phyloP scores from a whole-genome alignment of 2,113 vertebrate genomes.

The Ciconia maguari region DNA sequence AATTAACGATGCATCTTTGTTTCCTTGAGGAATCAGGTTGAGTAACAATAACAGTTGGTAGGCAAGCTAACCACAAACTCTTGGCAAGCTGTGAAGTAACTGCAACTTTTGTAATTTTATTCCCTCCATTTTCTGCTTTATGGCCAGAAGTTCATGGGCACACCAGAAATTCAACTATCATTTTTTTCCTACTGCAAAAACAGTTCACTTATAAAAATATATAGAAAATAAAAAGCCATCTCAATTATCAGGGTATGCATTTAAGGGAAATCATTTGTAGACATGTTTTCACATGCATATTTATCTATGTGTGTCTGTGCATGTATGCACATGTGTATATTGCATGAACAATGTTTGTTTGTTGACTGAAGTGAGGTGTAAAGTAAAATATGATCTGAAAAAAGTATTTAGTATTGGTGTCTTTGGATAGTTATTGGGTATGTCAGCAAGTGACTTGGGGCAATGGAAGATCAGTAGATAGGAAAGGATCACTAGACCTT shows the following conservation, averaged over 20 bases:
- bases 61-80: not conserved
- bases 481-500: not conserved
- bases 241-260: not conserved
- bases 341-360: not conserved
- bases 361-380: not conserved
- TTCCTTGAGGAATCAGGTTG: slow-evolving; percentile 15
- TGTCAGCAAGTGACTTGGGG: not conserved
- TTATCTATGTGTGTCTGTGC: not conserved
- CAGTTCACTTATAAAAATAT: not conserved
- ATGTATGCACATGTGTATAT: not conserved
- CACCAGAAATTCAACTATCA: not conserved
- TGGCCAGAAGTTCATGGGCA: not conserved
- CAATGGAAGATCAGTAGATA: not conserved
- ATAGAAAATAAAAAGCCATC: not conserved
- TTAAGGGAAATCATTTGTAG: not conserved
- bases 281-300: not conserved
- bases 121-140: not conserved
- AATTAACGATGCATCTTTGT: not conserved
- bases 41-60: not conserved
- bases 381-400: not conserved
- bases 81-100: slow-evolving; percentile 26
- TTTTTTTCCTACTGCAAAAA: not conserved
- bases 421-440: not conserved
- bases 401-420: not conserved
- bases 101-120: not conserved